Conservation (phyloP, 1,140 invertebrate species). For the Lanistes nyassanus region DNA sequence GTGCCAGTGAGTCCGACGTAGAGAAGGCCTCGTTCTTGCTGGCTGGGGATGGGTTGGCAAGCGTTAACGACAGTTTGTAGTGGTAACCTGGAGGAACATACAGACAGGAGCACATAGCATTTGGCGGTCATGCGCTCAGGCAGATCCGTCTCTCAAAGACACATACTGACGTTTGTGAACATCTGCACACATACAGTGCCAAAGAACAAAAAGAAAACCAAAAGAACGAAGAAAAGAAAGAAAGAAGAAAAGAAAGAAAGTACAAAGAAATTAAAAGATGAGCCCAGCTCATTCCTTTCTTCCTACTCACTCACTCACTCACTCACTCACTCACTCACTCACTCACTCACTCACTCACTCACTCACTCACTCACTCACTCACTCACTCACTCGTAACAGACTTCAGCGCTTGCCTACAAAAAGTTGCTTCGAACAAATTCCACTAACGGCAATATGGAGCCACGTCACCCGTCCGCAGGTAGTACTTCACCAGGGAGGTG, state of each 20-base stretch:
- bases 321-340: constrained; percentile 9
- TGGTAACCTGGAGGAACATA: constrained; percentile 42
- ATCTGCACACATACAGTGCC: no score
- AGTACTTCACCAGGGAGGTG: constrained; percentile 40
- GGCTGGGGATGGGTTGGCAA: constrained; percentile 30
- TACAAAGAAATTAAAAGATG: not conserved
- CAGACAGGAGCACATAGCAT: no score
- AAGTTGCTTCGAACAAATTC: no score
- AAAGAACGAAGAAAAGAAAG: no score
- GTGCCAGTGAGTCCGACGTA: constrained; percentile 39
- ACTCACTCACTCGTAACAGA: not conserved
- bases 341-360: constrained; percentile 8
- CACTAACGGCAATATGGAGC: constrained; percentile 52
- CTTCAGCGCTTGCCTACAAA: not conserved
- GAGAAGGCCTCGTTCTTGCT: constrained; percentile 42
- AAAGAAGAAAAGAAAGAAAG: not conserved
- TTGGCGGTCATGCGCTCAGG: not conserved
- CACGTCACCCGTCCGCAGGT: constrained; percentile 35
- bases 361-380: constrained; percentile 8
- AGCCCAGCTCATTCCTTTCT: not conserved
- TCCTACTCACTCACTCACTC: constrained; percentile 4
- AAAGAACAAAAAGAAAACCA: no score
- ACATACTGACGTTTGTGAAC: no score
- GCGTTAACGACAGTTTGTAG: constrained; percentile 38
- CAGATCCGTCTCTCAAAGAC: no score